Percentiles rank a stretch among this genome's conserved stretches.
phyloP scores from a whole-genome alignment of 2,113 vertebrate species.

The Antigone vipio region DNA sequence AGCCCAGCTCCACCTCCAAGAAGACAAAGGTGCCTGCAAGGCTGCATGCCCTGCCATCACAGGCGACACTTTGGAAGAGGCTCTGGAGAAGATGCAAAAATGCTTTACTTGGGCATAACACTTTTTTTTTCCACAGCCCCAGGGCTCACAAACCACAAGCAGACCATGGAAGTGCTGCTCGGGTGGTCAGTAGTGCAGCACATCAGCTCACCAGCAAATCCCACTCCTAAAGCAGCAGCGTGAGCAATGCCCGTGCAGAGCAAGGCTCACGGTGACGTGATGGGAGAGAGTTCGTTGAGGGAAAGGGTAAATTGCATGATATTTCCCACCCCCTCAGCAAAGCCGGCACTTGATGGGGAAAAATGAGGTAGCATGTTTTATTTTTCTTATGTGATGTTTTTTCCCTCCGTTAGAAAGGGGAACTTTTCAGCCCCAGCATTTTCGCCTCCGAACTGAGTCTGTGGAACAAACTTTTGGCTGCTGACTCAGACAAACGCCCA shows the following conservation, averaged over 20 bases:
- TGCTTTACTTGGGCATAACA: not conserved
- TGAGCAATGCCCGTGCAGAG: not conserved
- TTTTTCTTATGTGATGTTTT: not conserved
- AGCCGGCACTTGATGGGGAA: not conserved
- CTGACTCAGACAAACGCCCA: not conserved
- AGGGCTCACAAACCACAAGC: not conserved
- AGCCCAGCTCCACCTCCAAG: not conserved
- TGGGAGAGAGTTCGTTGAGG: not conserved
- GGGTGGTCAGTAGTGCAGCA: rapidly evolving
- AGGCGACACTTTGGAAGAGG: not conserved
- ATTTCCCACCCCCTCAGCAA: not conserved
- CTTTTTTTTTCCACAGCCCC: not conserved
- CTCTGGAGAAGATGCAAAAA: not conserved
- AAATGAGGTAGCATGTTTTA: not conserved
- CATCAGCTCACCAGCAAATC: not conserved
- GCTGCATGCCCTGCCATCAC: not conserved
- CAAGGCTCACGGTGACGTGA: not conserved
- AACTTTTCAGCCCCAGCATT: not conserved
- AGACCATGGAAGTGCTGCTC: not conserved
- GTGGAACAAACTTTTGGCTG: slow-evolving; percentile 12
- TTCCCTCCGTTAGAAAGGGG: not conserved
- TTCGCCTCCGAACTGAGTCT: not conserved
- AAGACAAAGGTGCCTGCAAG: not conserved
- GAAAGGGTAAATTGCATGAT: not conserved
- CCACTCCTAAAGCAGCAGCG: not conserved